phyloP scores from a whole-genome alignment of 2,113 vertebrate genomes.

The Hemibagrus wyckioides region DNA sequence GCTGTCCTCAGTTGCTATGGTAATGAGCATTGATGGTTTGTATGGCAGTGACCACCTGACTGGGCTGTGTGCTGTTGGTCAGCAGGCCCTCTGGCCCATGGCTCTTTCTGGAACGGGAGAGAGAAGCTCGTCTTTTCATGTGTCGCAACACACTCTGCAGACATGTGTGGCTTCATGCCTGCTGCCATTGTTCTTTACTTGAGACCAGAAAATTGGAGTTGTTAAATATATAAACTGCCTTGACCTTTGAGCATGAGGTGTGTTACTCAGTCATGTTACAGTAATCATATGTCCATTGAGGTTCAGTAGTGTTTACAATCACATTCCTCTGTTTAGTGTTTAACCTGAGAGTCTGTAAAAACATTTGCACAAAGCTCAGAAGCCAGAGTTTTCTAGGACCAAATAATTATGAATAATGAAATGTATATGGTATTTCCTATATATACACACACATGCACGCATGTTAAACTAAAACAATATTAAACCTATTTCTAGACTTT shows the following conservation, averaged over 20 bases:
- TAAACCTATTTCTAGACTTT: no score
- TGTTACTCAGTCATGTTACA: neutral
- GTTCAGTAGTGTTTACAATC: neutral
- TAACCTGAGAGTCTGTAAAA: neutral
- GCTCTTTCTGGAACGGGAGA: constrained; percentile 72
- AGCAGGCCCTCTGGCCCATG: constrained; percentile 51
- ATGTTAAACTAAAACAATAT: no score
- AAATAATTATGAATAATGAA: no score
- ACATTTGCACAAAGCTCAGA: no score
- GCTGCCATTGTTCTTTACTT: neutral
- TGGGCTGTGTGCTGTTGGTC: constrained; percentile 70
- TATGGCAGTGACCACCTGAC: constrained; percentile 69
- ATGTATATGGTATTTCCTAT: no score
- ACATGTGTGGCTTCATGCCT: neutral
- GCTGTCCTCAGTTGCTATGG: constrained; percentile 63
- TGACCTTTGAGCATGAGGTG: neutral
- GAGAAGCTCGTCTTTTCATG: constrained; percentile 39
- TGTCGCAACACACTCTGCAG: neutral
- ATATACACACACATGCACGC: no score
- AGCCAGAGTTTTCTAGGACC: neutral
- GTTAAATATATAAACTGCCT: neutral
- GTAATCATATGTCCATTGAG: neutral
- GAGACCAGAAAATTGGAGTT: neutral
- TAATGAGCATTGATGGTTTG: constrained; percentile 63
- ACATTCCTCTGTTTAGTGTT: neutral